These are phyloP conservation scores for Anagrus nilaparvatae DNA, from an alignment of 1,140 invertebrate genomes.

Conservation along the genomic window DNA sequence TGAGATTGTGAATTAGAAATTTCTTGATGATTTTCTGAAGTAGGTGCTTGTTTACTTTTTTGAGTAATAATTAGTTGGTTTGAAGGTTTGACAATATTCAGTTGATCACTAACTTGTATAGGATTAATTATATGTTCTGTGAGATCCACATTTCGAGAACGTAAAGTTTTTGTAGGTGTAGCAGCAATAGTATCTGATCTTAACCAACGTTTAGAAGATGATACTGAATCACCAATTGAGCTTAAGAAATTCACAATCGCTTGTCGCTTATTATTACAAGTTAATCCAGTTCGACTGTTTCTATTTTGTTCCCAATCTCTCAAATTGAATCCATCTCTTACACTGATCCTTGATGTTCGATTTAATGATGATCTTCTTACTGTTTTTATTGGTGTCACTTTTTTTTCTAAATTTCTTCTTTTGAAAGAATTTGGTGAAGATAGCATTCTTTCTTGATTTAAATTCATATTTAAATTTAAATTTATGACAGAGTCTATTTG, in stretches of 20 bases:
- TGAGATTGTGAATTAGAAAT: too few relatives aligned
- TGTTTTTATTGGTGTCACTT: slow-evolving; percentile 32
- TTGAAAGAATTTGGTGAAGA: slow-evolving; percentile 32
- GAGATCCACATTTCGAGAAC: slow-evolving; percentile 39
- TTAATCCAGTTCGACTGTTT: slow-evolving; percentile 12
- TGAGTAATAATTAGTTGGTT: too few relatives aligned
- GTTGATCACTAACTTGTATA: slow-evolving; percentile 33
- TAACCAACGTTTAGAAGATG: slow-evolving; percentile 35
- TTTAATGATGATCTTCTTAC: slow-evolving; percentile 34
- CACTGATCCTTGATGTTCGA: slow-evolving; percentile 25
- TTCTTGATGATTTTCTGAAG: too few relatives aligned
- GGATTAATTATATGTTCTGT: slow-evolving; percentile 34
- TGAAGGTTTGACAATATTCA: slow-evolving; percentile 32
- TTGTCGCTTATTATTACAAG: slow-evolving; percentile 9
- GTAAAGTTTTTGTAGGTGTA: slow-evolving; percentile 35
- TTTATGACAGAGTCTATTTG: slow-evolving; percentile 13
- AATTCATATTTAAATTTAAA: slow-evolving; percentile 4
- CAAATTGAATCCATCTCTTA: slow-evolving; percentile 28
- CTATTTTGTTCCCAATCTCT: slow-evolving; percentile 32
- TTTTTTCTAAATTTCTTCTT: slow-evolving; percentile 36
- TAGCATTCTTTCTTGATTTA: slow-evolving; percentile 23
- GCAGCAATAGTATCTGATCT: slow-evolving; percentile 40
- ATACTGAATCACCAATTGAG: slow-evolving; percentile 4
- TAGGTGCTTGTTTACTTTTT: too few relatives aligned
- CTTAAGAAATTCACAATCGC: slow-evolving; percentile 14